These are phyloP conservation scores for Sylvicapra grimmia DNA, from an alignment of 2,113 vertebrate genomes.

Conservation along the genomic window DNA sequence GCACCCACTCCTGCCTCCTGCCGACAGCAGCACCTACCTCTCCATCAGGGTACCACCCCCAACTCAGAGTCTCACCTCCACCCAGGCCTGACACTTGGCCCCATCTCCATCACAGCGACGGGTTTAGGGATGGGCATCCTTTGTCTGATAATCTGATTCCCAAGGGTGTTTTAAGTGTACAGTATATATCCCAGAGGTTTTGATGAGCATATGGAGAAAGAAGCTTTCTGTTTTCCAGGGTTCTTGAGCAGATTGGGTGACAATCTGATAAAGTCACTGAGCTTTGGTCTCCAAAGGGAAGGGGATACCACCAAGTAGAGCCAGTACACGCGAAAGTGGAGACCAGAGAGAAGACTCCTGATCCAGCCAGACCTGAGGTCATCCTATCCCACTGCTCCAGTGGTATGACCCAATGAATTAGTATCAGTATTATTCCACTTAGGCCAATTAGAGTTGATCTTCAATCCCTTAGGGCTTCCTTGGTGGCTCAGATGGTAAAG, in stretches of 20 bases:
- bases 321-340: not conserved
- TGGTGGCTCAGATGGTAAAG: not conserved
- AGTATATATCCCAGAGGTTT: not conserved
- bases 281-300: not conserved
- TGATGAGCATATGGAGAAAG: not conserved
- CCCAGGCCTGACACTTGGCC: not conserved
- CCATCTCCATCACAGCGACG: not conserved
- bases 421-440: not conserved
- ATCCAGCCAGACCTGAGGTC: too few relatives aligned
- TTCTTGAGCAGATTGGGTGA: not conserved
- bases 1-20: too few relatives aligned
- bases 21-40: rapidly evolving
- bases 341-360: not conserved
- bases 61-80: too few relatives aligned
- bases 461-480: not conserved
- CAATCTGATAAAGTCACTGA: rapidly evolving
- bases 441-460: rapidly evolving
- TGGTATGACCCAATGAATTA: rapidly evolving
- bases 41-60: not conserved
- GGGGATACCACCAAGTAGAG: not conserved
- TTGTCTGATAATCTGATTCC: not conserved
- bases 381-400: not conserved
- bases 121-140: not conserved
- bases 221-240: not conserved
- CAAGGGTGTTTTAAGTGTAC: too few relatives aligned